phyloP scores from a whole-genome alignment of 1,140 invertebrate genomes.

The Helicoverpa zea region DNA sequence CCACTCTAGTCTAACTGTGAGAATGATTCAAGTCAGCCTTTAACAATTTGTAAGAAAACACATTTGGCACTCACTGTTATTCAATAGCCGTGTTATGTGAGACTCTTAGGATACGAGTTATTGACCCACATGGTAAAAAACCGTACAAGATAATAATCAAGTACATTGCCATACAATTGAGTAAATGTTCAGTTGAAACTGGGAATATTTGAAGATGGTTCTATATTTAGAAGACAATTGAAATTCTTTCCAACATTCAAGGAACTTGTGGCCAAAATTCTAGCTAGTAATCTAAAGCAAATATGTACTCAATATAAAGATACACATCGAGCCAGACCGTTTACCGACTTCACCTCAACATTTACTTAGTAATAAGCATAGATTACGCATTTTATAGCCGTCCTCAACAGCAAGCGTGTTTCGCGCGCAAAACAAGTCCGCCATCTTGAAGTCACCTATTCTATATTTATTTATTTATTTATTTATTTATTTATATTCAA shows the following conservation, averaged over 20 bases:
- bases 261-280: not conserved
- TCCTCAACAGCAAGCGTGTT: conserved; percentile 4
- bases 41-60: not conserved
- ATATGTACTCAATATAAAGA: conserved; percentile 4
- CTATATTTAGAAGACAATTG: too few species aligned
- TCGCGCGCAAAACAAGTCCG: conserved; percentile 34
- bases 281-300: not conserved
- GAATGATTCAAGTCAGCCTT: too few species aligned
- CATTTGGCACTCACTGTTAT: not conserved
- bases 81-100: too few species aligned
- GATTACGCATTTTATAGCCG: conserved; percentile 39
- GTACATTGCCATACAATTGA: too few species aligned
- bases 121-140: not conserved
- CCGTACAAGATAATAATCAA: too few species aligned
- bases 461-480: too few species aligned
- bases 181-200: too few species aligned
- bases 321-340: not conserved
- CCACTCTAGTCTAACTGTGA: too few species aligned
- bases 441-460: conserved; percentile 39
- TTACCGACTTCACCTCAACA: conserved; percentile 6
- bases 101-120: not conserved
- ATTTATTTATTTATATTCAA: too few species aligned
- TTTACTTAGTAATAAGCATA: conserved; percentile 34
- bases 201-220: too few species aligned
- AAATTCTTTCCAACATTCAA: not conserved